Percentiles rank a stretch among this genome's conserved stretches.
phyloP scores from a whole-genome alignment of 2,113 vertebrate genomes.

The Fukomys damarensis region DNA sequence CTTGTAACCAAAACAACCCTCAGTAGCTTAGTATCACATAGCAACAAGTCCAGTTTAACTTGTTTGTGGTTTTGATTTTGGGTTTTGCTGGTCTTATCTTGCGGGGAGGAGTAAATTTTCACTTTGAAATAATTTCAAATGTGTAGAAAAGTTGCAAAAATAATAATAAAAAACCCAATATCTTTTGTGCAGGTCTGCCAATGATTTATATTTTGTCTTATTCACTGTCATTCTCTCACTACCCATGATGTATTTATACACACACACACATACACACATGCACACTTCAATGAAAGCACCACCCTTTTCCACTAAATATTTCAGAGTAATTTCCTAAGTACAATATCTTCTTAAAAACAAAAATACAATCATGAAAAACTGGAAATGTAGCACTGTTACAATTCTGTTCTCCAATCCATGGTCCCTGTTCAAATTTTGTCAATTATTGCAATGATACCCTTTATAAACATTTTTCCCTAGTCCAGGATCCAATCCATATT shows the following conservation, averaged over 20 bases:
- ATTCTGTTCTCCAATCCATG: neutral
- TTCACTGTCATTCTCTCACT: neutral
- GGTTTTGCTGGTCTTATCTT: neutral
- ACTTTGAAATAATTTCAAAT: slow-evolving; percentile 48
- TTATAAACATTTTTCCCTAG: neutral
- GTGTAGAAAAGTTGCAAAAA: neutral
- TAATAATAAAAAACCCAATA: neutral
- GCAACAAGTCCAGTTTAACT: neutral
- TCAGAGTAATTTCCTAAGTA: slow-evolving; percentile 5
- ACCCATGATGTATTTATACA: neutral
- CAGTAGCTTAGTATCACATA: neutral
- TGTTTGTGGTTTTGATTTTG: neutral
- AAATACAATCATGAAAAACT: neutral
- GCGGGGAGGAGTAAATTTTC: neutral
- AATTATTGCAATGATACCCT: neutral
- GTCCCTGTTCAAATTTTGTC: neutral
- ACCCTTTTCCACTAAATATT: neutral
- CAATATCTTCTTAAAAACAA: slow-evolving; percentile 17
- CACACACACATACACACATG: neutral
- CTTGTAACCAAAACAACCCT: neutral
- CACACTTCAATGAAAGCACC: neutral
- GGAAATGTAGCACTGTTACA: neutral
- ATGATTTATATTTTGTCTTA: slow-evolving; percentile 27
- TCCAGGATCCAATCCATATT: neutral
- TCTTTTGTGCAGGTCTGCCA: neutral